Base-by-base conservation (phyloP, 64 coral and sea anemone genomes). In the Hydrozoanthus tunicans region DNA sequence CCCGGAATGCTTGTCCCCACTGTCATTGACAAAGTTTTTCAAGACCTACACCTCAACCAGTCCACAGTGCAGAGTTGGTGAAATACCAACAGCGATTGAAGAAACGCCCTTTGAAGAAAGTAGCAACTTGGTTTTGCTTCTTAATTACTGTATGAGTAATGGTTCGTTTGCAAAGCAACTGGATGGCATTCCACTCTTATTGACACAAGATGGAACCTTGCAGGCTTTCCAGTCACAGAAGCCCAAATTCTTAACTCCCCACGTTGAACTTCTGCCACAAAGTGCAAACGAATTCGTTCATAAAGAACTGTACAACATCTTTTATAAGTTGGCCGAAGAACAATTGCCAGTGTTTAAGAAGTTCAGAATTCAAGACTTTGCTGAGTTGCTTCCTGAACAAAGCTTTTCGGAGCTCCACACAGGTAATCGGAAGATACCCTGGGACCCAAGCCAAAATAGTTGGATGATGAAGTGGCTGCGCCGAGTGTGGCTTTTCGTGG, bases 181-280 rank as follows among this genome's bases (percentile, higher is more conserved):
- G 0, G 26, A 79, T 12, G 82, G 90, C 4, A 59, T 94, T 6
- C 93, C 93, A 0, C 53, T 94, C 5, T 58, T 91, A 24, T 24
- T 94, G 25, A 94, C 90, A 2, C 54, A 91, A 77, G 93, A 94
- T 73, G 53, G 81, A 13, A 2, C 8, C 10, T 32, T 94, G 52
- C 90, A n/a, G 7, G 59, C 75, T 1, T 94, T 91, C 25, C 66
- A 82, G 51, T 51, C 59, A 51, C 51, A 11, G 0, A n/a, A 57
- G 3, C 81, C 82, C 0, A 79, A 62, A 12, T 94, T 91, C 20
- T 83, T 94, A 11, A 91, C 89, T 8, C 13, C 43, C 9, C 85
- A 88, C 56, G 23, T 60, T 8, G 58, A 91, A 1, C 12, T 94
- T 5, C 15, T 94, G 23, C 93, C 93, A 0, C 56, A 15, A 27